Evolutionary conservation across 1,140 invertebrate genomes (phyloP), one percentile per base, ranked within the genome.

Genomic region (Acromyrmex echinatior): DNA sequence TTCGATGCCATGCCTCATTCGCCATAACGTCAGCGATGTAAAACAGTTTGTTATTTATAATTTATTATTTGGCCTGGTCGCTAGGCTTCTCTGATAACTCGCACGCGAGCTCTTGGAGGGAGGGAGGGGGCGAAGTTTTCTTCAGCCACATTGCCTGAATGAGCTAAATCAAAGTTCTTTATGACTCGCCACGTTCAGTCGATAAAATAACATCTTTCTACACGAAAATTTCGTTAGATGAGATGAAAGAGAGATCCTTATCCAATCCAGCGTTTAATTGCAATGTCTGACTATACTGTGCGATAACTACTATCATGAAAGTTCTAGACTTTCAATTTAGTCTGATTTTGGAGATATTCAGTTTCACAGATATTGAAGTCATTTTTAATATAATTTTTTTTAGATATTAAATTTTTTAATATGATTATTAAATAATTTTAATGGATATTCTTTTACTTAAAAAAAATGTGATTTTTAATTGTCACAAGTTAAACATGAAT

Each of bases 41-140:
- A 70, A 81, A 53, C 49, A 39, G 31, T 88, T 87, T 89, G 91
- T 90, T 91, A 91, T 92, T 88, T 92, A 91, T 91, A 92, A 92
- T 92, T 90, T 87, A 91, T 82, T 86, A 73, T 77, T 65, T 73
- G 66, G 25, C 31, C 18, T 74, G 45, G 25, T 74, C 68, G 21
- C 66, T 60, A 28, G 21, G 10, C 86, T 78, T 68, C 70, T 49
- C 49, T 35, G 91, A 92, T 91, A 92, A 87, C 86, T 76, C 39
- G 87, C 91, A 92, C 91, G 92, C 89, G 81, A 90, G 85, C 87
- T 70, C 63, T 90, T 77, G 87, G 74, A 4, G 0, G 31, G 0
- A 3, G 10, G 79, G 31, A 0, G 14, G 74, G 62, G 28, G 10
- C 45, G n/a, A 79, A 62, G 63, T 45, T 71, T 51, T 45, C 56